phyloP scores from a whole-genome alignment of 1,140 invertebrate species.

The Diachasmimorpha longicaudata region DNA sequence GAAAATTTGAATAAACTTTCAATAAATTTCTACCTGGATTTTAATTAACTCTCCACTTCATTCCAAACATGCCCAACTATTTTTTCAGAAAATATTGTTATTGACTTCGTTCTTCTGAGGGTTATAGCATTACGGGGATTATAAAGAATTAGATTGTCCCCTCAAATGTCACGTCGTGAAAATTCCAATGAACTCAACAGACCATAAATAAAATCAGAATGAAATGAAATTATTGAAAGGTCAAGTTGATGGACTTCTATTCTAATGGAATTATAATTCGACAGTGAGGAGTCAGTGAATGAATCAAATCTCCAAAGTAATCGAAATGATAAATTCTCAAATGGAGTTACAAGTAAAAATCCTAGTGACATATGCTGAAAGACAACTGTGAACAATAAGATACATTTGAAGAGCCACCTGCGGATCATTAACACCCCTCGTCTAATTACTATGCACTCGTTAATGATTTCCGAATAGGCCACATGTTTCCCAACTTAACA shows the following conservation, averaged over 20 bases:
- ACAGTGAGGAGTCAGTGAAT: no score
- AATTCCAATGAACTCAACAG: neutral
- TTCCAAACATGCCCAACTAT: neutral
- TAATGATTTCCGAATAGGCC: neutral
- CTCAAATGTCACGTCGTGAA: neutral
- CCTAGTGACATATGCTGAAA: neutral
- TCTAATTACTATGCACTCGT: neutral
- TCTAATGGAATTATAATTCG: neutral
- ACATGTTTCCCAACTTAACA: neutral
- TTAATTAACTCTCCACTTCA: no score
- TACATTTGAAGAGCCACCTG: neutral
- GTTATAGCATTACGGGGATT: neutral
- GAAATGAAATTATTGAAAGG: neutral
- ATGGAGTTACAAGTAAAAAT: no score
- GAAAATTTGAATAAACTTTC: slow-evolving; percentile 17
- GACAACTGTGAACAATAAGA: neutral
- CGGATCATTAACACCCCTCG: neutral
- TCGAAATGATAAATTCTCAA: no score
- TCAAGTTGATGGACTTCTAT: neutral
- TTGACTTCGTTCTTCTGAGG: neutral
- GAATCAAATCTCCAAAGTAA: no score
- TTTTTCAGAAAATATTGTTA: slow-evolving; percentile 3
- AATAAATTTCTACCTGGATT: no score
- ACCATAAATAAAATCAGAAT: neutral
- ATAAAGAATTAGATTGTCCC: neutral